phyloP scores from a whole-genome alignment of 2,797 vertebrate species.

The Cossypha polioptera region DNA sequence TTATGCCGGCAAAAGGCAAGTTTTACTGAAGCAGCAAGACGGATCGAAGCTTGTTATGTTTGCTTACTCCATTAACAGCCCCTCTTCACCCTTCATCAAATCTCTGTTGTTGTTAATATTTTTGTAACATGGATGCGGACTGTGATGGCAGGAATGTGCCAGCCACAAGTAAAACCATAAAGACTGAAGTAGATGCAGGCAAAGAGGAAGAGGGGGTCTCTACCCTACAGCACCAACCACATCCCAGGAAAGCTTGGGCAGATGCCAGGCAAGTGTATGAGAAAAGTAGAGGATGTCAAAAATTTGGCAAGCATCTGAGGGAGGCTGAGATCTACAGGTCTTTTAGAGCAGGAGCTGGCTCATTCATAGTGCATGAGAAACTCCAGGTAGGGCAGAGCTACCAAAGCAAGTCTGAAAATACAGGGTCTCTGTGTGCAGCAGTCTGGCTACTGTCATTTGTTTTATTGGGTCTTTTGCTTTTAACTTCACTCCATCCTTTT shows the following conservation, averaged over 20 bases:
- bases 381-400: neutral
- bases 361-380: neutral
- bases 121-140: neutral
- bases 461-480: neutral
- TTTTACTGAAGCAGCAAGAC: neutral
- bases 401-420: neutral
- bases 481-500: neutral
- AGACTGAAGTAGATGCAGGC: neutral
- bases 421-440: neutral
- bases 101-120: neutral
- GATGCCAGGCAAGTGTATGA: neutral
- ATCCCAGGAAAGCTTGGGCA: neutral
- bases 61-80: neutral
- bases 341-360: neutral
- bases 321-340: neutral
- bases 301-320: neutral
- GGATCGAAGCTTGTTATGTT: neutral
- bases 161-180: neutral
- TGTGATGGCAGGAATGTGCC: accelerated
- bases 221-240: neutral
- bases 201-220: neutral
- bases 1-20: neutral
- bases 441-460: neutral
- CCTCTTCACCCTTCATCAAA: neutral
- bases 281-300: neutral